Evolutionary conservation across 1,140 invertebrate genomes (phyloP).

Genomic region (Aphaenogaster floridana): DNA sequence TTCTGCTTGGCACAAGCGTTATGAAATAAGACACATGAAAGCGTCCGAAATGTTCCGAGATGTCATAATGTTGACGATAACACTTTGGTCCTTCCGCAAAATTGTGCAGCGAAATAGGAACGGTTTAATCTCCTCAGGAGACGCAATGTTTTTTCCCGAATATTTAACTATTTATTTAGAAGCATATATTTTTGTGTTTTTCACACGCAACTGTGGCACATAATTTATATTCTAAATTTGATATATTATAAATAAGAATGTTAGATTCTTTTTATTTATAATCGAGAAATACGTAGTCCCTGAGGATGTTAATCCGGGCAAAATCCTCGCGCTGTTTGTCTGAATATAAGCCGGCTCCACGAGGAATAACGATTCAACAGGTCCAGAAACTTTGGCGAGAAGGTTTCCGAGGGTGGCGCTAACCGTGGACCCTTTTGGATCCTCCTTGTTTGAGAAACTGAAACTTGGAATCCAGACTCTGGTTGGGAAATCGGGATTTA

Average conservation of each 20-base stretch:
- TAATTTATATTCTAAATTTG: neutral
- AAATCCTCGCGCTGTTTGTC: slow-evolving; percentile 11
- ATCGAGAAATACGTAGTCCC: slow-evolving; percentile 1
- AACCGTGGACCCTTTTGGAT: slow-evolving; percentile 38
- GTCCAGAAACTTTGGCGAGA: slow-evolving; percentile 42
- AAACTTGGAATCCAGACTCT: slow-evolving; percentile 38
- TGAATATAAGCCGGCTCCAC: slow-evolving; percentile 25
- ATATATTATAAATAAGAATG: neutral
- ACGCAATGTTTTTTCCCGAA: neutral
- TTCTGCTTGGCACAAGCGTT: neutral
- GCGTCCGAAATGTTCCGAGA: neutral
- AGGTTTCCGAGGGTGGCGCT: slow-evolving; percentile 38
- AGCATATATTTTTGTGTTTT: slow-evolving; percentile 6
- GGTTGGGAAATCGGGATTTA: slow-evolving; percentile 5
- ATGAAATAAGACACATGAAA: neutral
- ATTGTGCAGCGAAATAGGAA: slow-evolving; percentile 7
- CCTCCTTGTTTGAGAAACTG: slow-evolving; percentile 30
- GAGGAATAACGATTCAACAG: slow-evolving; percentile 64
- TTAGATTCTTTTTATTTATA: neutral
- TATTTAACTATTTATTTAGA: neutral
- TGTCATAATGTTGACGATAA: neutral
- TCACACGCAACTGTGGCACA: neutral
- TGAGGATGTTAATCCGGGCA: slow-evolving; percentile 26
- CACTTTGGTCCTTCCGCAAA: neutral
- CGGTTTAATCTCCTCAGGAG: neutral